phyloP scores from a whole-genome alignment of 2,888 invertebrate species.

The Microctonus aethiopoides region DNA sequence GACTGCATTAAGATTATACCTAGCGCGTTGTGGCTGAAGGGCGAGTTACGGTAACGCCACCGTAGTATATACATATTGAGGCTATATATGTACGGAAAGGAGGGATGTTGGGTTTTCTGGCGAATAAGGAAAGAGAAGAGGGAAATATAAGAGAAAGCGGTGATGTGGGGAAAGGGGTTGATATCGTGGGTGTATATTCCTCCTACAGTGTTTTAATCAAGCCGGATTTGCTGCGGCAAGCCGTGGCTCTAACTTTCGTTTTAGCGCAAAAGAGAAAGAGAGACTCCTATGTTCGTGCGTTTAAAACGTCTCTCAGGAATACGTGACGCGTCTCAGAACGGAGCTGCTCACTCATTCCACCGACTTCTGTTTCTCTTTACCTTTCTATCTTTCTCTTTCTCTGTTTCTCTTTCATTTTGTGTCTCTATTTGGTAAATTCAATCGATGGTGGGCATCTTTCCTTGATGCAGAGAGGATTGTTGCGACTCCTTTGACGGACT shows the following conservation, averaged over 20 bases:
- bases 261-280: slow-evolving; percentile 52
- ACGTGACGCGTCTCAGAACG: slow-evolving; percentile 31
- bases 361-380: slow-evolving; percentile 35
- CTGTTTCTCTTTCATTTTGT: slow-evolving; percentile 19
- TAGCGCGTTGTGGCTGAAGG: slow-evolving; percentile 53
- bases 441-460: slow-evolving; percentile 13
- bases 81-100: slow-evolving; percentile 26
- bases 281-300: slow-evolving; percentile 17
- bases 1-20: slow-evolving; percentile 68
- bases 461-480: slow-evolving; percentile 8
- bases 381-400: background rate
- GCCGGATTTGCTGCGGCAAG: slow-evolving; percentile 68
- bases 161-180: slow-evolving; percentile 49
- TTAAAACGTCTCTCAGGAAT: slow-evolving; percentile 23
- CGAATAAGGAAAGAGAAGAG: slow-evolving; percentile 41
- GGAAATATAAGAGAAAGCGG: slow-evolving; percentile 41
- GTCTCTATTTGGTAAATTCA: slow-evolving; percentile 29
- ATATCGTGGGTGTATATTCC: slow-evolving; percentile 56
- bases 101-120: slow-evolving; percentile 30
- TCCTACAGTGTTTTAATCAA: slow-evolving; percentile 68
- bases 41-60: slow-evolving; percentile 44
- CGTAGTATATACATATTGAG: slow-evolving; percentile 26
- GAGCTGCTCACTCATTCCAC: slow-evolving; percentile 33
- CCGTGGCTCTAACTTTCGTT: slow-evolving; percentile 67
- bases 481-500: slow-evolving; percentile 30